Conservation (phyloP, 2,888 invertebrate genomes). For the Falcaria lacertinaria region DNA sequence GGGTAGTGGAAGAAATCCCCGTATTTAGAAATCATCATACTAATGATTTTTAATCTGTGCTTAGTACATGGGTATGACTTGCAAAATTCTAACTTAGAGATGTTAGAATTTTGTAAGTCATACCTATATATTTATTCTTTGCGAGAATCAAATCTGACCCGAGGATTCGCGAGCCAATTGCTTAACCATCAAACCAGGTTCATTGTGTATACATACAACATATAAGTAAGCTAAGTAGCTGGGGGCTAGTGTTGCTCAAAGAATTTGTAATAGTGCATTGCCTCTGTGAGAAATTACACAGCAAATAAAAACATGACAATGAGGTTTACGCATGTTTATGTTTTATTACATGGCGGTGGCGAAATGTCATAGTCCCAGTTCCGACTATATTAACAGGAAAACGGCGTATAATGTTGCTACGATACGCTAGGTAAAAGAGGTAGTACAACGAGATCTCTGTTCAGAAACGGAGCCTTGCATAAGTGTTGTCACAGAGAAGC, state of each 20-base stretch:
- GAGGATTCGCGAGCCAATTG: too few relatives aligned
- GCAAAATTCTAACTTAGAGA: too few relatives aligned
- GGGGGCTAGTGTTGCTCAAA: neutral
- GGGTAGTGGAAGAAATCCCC: too few relatives aligned
- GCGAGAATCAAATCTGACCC: too few relatives aligned
- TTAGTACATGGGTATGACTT: too few relatives aligned
- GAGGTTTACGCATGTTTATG: slow-evolving; percentile 14
- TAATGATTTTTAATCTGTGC: too few relatives aligned
- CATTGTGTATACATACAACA: neutral
- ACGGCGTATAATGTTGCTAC: neutral
- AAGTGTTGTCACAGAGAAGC: too few relatives aligned
- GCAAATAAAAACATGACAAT: slow-evolving; percentile 36
- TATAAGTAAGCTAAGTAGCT: neutral
- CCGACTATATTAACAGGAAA: neutral
- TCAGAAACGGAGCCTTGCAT: too few relatives aligned
- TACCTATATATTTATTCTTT: too few relatives aligned
- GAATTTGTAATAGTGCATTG: slow-evolving; percentile 8
- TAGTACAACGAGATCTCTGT: too few relatives aligned
- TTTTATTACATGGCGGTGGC: slow-evolving; percentile 9
- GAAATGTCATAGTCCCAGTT: slow-evolving; percentile 9
- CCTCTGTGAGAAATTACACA: slow-evolving; percentile 24
- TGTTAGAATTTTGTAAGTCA: too few relatives aligned
- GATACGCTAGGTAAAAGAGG: neutral
- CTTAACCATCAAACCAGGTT: neutral
- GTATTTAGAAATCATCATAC: too few relatives aligned